Base-by-base conservation (phyloP, 2,797 vertebrate genomes). In the Cossypha heuglini region DNA sequence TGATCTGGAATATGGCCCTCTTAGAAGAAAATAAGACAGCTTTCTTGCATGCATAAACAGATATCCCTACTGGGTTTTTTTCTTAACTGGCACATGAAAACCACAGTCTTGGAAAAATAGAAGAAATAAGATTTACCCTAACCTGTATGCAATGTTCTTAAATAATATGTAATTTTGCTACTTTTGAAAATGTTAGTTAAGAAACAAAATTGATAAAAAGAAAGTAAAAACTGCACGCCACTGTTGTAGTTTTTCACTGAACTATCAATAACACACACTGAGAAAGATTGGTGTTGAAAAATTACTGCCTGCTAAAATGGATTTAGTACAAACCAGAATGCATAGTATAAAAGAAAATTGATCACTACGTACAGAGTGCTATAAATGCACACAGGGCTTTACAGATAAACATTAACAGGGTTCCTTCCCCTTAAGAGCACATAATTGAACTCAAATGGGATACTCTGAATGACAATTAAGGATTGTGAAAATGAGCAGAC, bases 381-480 rank as follows among this genome's bases (percentile, higher is more conserved):
- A 92, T 86, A 94, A 97, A 96, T 89, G 95, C 96, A 90, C 94
- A 85, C 46, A 86, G 88, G 58, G 83, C 86, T 92, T 93, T 87
- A 43, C 71, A 94, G 88, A 96, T 93, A 96, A 96, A 96, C 91
- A 95, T 89, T 94, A 95, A 74, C 93, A 96, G 90, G 84, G 93
- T 51, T 95, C 88, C 95, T 94, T 96, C 61, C 48, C 88, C 81
- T 87, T 93, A 96, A 93, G 84, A 95, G 90, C 42, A 2, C n/a
- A 89, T 95, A 96, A 97, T 92, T 96, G 90, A 96, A 91, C 93
- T 94, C 86, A 91, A 85, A 96, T 90, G 86, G 88, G 78, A 94
- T 55, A 84, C 52, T 85, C 54, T 54, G 74, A 90, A 90, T 38
- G 55, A 91, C 93, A 97, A 96, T 95, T 94, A 95, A 89, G 86